Base-by-base conservation (phyloP, 1,140 invertebrate species). In the Hirudo medicinalis region DNA sequence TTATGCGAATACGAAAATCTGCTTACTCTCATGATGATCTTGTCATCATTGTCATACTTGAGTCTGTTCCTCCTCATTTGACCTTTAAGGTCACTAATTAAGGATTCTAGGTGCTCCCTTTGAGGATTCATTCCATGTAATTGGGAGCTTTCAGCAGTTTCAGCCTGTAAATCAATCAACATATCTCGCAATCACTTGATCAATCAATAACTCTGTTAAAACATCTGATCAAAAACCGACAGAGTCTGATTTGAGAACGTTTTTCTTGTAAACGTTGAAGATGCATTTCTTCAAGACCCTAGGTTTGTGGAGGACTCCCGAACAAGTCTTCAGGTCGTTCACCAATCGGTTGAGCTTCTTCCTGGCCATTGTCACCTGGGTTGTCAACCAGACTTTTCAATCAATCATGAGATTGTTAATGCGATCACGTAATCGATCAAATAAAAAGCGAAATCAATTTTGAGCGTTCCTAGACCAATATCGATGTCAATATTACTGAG, bases 31-130 rank as follows among this genome's bases (percentile, higher is more conserved):
- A 63, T 63, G 22, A 63, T 63, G 22, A 63, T 63, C 29, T 63
- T 63, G 57, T 63, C 57, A 32, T 63, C 57, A 15, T 63, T 63
- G 19, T 63, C 57, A 20, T 63, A 63, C 19, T 63, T 63, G 22
- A 63, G 29, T 20, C 29, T 22, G 57, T 63, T 63, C 29, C 57
- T 63, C 22, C 22, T 63, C 57, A 63, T 63, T 63, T 63, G 57
- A 32, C 57, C 29, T 63, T 63, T 63, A 6, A 63, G 57, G 57
- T 63, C 29, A 32, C 22, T 32, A 6, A 63, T 63, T 32, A 63
- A 32, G 8, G 57, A 63, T 20, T 63, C 57, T 20, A 63, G 29
- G 17, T 63, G 57, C 22, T 63, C 57, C 8, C 57, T 11, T 20
- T 63, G 57, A 19, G 57, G 57, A 15, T 63, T 63, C 57, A 63